Evolutionary conservation across 2,888 invertebrate genomes (phyloP).

Genomic region (Orthonevra nobilis): DNA sequence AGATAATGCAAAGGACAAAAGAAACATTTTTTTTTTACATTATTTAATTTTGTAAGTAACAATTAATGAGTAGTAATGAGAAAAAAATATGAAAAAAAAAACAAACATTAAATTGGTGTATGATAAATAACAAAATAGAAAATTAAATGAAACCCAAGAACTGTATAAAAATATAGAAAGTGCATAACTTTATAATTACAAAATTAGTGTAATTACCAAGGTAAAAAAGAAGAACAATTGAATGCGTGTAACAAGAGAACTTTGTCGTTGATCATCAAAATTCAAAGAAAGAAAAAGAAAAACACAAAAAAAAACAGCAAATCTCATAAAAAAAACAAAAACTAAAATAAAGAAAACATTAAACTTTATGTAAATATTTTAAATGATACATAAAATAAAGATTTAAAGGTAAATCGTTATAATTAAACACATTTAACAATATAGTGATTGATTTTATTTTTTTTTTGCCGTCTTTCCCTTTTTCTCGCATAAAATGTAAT

Average conservation of each 20-base stretch:
- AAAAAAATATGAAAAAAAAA: slow-evolving; percentile 20
- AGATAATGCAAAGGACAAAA: slow-evolving; percentile 56
- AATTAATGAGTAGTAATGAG: slow-evolving; percentile 47
- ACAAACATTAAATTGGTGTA: slow-evolving; percentile 65
- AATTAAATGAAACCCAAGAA: slow-evolving; percentile 48
- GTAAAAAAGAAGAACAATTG: slow-evolving; percentile 41
- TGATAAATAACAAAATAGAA: slow-evolving; percentile 65
- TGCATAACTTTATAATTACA: slow-evolving; percentile 47
- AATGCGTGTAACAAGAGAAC: slow-evolving; percentile 38
- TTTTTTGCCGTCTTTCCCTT: slow-evolving; percentile 27
- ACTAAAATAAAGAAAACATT: slow-evolving; percentile 16
- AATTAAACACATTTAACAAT: slow-evolving; percentile 32
- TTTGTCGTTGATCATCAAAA: slow-evolving; percentile 48
- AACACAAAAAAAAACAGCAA: slow-evolving; percentile 9
- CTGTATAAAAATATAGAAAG: slow-evolving; percentile 45
- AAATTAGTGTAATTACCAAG: slow-evolving; percentile 58
- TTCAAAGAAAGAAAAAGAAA: slow-evolving; percentile 22
- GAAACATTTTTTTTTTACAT: slow-evolving; percentile 55
- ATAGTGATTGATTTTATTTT: slow-evolving; percentile 53
- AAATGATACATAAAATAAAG: slow-evolving; percentile 49
- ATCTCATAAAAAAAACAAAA: slow-evolving; percentile 14
- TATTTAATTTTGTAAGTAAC: slow-evolving; percentile 71
- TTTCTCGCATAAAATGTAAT: slow-evolving; percentile 38
- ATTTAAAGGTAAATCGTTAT: slow-evolving; percentile 35
- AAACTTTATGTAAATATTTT: slow-evolving; percentile 64